Conservation (phyloP, 2,797 vertebrate genomes). For the Zonotrichia albicollis region DNA sequence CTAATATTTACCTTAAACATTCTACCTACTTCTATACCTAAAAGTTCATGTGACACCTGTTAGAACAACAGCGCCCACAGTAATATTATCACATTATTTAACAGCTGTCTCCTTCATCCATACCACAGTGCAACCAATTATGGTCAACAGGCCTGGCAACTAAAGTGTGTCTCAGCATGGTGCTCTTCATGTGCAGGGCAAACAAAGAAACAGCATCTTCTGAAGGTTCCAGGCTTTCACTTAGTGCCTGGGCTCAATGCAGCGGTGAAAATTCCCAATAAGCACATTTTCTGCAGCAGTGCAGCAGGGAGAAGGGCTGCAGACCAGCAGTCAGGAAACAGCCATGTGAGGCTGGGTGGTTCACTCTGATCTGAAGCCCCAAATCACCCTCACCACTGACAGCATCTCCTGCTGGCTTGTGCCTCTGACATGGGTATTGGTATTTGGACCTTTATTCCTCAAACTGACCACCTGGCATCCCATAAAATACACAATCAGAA, state of each 20-base stretch:
- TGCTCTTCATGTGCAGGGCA: accelerated
- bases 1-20: neutral
- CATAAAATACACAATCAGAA: neutral
- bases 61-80: neutral
- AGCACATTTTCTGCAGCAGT: neutral
- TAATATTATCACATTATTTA: neutral
- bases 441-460: neutral
- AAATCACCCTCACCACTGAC: neutral
- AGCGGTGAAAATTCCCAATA: neutral
- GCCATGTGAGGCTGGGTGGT: accelerated
- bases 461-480: neutral
- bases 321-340: neutral
- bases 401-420: neutral
- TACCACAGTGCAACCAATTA: neutral
- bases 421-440: accelerated
- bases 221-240: neutral
- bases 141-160: neutral
- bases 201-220: neutral
- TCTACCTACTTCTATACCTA: neutral
- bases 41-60: accelerated
- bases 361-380: neutral
- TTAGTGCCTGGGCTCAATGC: neutral
- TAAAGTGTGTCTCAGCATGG: accelerated
- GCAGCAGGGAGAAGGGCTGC: neutral
- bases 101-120: neutral